A percentile compares a stretch with the other conserved stretches of the same genome.
phyloP scores from a whole-genome alignment of 2,888 invertebrate species.

The Agriotes lineatus region DNA sequence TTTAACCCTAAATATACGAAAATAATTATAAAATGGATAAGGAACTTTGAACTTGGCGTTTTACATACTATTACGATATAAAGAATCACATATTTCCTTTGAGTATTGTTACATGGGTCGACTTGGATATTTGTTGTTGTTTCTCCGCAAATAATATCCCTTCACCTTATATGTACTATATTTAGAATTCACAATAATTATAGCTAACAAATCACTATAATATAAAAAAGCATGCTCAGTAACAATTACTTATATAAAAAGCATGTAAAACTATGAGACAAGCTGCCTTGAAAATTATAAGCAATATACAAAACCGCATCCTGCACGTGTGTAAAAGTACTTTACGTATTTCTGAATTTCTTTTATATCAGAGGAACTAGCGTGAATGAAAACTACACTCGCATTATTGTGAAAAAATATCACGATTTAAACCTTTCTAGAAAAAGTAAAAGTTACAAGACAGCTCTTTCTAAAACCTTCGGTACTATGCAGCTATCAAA shows the following conservation, averaged over 20 bases:
- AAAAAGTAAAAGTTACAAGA: not conserved
- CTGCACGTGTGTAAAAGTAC: too few species aligned
- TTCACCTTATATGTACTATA: slow-evolving; percentile 49
- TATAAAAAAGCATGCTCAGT: slow-evolving; percentile 6
- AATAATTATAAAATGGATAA: slow-evolving; percentile 46
- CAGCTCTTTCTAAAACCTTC: not conserved
- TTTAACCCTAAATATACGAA: slow-evolving; percentile 41
- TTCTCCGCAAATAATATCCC: slow-evolving; percentile 52
- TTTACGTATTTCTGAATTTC: too few species aligned
- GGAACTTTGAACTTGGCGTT: slow-evolving; percentile 52
- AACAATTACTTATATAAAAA: not conserved
- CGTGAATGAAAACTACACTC: too few species aligned
- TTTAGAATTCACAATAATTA: not conserved
- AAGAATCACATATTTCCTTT: slow-evolving; percentile 61
- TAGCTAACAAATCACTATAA: slow-evolving; percentile 3
- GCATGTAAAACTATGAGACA: slow-evolving; percentile 2
- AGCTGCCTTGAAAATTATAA: slow-evolving; percentile 12
- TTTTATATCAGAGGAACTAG: too few species aligned
- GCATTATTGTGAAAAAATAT: too few species aligned
- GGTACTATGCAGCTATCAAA: not conserved
- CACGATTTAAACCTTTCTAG: too few species aligned
- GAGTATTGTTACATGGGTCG: slow-evolving; percentile 60
- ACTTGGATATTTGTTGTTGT: slow-evolving; percentile 50
- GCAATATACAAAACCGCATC: not conserved
- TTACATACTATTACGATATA: slow-evolving; percentile 46